Base-by-base conservation (phyloP, 1,140 invertebrate genomes). In the Maconellicoccus hirsutus region DNA sequence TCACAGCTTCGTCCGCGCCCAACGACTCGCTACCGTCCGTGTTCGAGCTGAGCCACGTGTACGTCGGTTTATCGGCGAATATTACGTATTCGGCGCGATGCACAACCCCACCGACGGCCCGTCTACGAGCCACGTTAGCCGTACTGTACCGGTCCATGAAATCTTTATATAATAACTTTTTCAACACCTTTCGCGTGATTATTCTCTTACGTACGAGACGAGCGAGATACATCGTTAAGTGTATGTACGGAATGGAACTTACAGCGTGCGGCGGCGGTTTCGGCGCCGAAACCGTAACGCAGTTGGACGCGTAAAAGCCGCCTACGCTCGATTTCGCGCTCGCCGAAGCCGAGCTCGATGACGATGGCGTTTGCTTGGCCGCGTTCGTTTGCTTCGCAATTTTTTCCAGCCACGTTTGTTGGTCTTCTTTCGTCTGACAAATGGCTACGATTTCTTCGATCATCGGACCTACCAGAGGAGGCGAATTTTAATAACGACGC, bases 381-480 rank as follows among this genome's bases (percentile, higher is more conserved):
- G 25, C 22, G 61, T 26, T 66, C 10, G 85, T 84, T 73, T 90
- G 89, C 42, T 86, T 85, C 14, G 76, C 80, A 4, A 95, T 80
- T 59, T 91, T 80, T 71, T 92, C 88, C 26, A 96, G 86, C 94
- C 94, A 98, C 71, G 88, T 86, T 72, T 89, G 86, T 70, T 91
- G 90, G 75, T 95, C 92, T 70, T 89, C 87, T 75, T 84, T 86
- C 1, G 88, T 91, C 76, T 89, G 87, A 78, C 93, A 97, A 7
- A 92, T 83, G 2, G 94, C 93, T 6, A 90, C 82, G 74, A 96
- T 92, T 72, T 86, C 89, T 74, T 96, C 94, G 74, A 96, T 94
- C 83, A 94, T 87, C 19, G 90, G 87, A 70, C 93, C 92, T 87
- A 83, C 10, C n/a, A n/a, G n/a, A n/a, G n/a, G n/a, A n/a, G n/a